Evolutionary conservation across 2,888 invertebrate species (phyloP), one percentile per base, ranked within the genome.

Genomic region (Pomacea canaliculata): DNA sequence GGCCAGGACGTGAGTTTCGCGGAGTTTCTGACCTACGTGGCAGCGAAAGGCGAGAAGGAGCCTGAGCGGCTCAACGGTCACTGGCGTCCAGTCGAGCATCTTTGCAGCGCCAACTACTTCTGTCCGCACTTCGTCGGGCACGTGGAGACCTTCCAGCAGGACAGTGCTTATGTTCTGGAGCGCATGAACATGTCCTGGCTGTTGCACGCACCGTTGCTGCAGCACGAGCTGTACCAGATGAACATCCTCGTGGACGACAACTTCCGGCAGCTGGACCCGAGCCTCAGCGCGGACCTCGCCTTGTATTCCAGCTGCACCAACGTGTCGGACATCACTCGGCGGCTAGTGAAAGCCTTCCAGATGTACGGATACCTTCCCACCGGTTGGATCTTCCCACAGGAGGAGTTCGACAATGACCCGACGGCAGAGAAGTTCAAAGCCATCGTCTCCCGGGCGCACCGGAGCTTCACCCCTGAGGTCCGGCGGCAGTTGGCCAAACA

Each of bases 11-110:
- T 63, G 23, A 63, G 23, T 19, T 63, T 63, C 27, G 63, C 63
- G 0, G 63, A 63, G 23, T 63, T 63, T 12, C 27, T 63, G 10
- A 63, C 63, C 27, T 68, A 48, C 48, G 68, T 68, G 37, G 37
- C 48, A 13, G 19, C 46, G 12, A 12, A 13, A 48, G 68, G 68
- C 7, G 37, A 18, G 37, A 5, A 18, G n/a, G 70, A 7, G 51
- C 49, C 70, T 0, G 12, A 12, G 51, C n/a, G 23, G n/a, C 60
- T 71, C 1, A 71, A 71, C 63, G 62, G 48, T 10, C 71, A 71
- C 49, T 71, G 71, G 71, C 71, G 71, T 10, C 71, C 71, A n/a
- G 71, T 71, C 62, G 71, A 71, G 71, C 46, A 71, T 48, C 23
- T 71, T 48, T 71, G 71, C 63, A 62, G 27, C 63, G 46, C 71